These are phyloP conservation scores for Tuta absoluta DNA, from an alignment of 2,888 invertebrate species.

Conservation along the genomic window DNA sequence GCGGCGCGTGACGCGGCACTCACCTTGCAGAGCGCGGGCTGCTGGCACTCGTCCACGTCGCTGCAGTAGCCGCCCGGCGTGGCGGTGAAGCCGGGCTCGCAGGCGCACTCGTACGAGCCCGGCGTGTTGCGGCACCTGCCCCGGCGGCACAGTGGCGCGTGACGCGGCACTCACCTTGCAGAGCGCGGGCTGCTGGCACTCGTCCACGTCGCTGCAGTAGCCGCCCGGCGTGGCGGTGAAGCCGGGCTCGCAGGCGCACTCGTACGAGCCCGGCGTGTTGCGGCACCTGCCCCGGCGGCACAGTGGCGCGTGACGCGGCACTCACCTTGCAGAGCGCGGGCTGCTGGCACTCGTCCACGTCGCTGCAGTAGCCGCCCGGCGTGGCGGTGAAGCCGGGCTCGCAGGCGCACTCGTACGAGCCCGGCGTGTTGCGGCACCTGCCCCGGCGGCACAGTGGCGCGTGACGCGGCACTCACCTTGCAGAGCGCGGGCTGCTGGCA, in stretches of 20 bases:
- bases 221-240: slow-evolving; percentile 81
- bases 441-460: slow-evolving; percentile 90
- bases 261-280: too few relatives aligned
- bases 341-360: slow-evolving; percentile 48
- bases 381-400: slow-evolving; percentile 85
- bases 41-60: slow-evolving; percentile 73
- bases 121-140: too few relatives aligned
- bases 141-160: too few relatives aligned
- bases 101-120: too few relatives aligned
- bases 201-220: slow-evolving; percentile 72
- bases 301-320: too few relatives aligned
- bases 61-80: slow-evolving; percentile 69
- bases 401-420: slow-evolving; percentile 89
- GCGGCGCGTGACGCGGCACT: too few relatives aligned
- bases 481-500: slow-evolving; percentile 62
- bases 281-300: too few relatives aligned
- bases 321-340: neutral
- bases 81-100: slow-evolving; percentile 87
- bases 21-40: too few relatives aligned
- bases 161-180: slow-evolving; percentile 64
- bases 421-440: slow-evolving; percentile 88
- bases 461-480: slow-evolving; percentile 83
- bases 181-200: slow-evolving; percentile 61
- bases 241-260: slow-evolving; percentile 88
- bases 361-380: slow-evolving; percentile 71